Percentiles rank a stretch among this genome's conserved stretches.
phyloP scores from a whole-genome alignment of 2,113 vertebrate genomes.

The Danionella cerebrum region DNA sequence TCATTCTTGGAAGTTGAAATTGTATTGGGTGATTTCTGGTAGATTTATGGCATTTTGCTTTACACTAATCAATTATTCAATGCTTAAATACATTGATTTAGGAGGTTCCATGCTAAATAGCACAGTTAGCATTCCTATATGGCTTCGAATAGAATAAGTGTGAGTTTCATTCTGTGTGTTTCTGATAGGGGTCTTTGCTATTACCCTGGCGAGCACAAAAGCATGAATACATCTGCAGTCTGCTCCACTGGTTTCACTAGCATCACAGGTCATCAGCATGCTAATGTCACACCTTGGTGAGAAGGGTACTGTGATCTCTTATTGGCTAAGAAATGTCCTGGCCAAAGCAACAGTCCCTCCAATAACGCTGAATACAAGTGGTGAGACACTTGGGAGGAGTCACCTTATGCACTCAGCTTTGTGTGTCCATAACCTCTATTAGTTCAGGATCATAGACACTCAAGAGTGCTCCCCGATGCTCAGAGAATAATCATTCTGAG shows the following conservation, averaged over 20 bases:
- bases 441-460: conserved; percentile 57
- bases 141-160: background rate
- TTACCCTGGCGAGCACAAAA: conserved; percentile 39
- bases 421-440: conserved; percentile 47
- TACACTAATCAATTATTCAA: too few species aligned
- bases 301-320: conserved; percentile 40
- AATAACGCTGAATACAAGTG: background rate
- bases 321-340: conserved; percentile 47
- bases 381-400: background rate
- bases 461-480: conserved; percentile 32
- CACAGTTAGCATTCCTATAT: background rate
- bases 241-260: conserved; percentile 55
- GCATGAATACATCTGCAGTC: conserved; percentile 50
- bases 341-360: conserved; percentile 34
- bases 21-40: too few species aligned
- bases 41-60: too few species aligned
- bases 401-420: background rate
- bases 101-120: background rate
- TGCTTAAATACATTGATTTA: too few species aligned
- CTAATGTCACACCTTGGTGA: conserved; percentile 46
- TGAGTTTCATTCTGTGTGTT: background rate
- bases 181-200: background rate
- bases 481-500: conserved; percentile 54
- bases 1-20: too few species aligned
- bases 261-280: conserved; percentile 40